phyloP scores from a whole-genome alignment of 2,888 invertebrate species.

The Vannuccia rotundouncinata region DNA sequence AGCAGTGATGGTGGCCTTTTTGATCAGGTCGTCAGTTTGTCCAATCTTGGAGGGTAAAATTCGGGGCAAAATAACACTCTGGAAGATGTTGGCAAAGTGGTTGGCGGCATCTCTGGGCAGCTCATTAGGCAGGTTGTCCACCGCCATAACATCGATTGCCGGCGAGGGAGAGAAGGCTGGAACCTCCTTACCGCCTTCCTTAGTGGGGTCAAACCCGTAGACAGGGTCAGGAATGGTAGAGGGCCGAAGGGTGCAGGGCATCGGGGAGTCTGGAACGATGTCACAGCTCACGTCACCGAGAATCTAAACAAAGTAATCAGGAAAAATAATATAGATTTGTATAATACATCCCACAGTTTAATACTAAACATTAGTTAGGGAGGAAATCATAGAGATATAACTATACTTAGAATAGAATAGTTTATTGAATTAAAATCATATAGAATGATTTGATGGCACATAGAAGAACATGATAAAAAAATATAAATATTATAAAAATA shows the following conservation, averaged over 20 bases:
- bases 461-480: too few relatives aligned
- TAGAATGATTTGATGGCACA: too few relatives aligned
- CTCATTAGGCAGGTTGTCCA: constrained; percentile 22
- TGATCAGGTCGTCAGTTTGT: too few relatives aligned
- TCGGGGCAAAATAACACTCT: not conserved
- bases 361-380: too few relatives aligned
- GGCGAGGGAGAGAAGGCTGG: not conserved
- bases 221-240: not conserved
- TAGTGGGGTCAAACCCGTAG: not conserved
- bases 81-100: constrained; percentile 14
- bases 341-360: too few relatives aligned
- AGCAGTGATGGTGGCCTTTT: too few relatives aligned
- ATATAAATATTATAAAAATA: too few relatives aligned
- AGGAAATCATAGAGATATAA: too few relatives aligned
- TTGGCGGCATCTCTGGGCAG: not conserved
- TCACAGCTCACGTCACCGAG: constrained; percentile 14
- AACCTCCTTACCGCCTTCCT: not conserved
- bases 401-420: too few relatives aligned
- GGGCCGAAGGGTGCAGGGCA: constrained; percentile 27
- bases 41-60: too few relatives aligned
- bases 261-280: not conserved
- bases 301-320: not conserved
- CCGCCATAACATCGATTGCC: constrained; percentile 4
- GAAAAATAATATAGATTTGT: too few relatives aligned
- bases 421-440: too few relatives aligned